phyloP scores from a whole-genome alignment of 2,888 invertebrate genomes.

The Zonitis immaculata region DNA sequence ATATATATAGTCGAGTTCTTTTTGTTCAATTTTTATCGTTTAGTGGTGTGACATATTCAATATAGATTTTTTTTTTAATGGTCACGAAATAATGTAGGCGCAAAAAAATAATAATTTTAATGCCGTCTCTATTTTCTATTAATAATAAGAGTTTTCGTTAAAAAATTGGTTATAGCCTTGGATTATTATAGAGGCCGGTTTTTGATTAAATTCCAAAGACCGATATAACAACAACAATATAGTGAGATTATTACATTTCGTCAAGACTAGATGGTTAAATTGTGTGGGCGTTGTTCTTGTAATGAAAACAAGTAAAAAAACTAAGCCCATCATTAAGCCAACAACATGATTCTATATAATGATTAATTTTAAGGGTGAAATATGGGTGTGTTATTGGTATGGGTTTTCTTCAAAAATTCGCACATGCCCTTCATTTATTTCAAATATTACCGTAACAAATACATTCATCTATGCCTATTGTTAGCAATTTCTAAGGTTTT shows the following conservation, averaged over 20 bases:
- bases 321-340: not conserved
- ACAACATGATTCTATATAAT: not conserved
- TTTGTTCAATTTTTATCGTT: slow-evolving; percentile 4
- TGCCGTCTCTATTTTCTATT: too few relatives aligned
- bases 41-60: not conserved
- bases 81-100: not conserved
- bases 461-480: slow-evolving; percentile 24
- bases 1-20: not conserved
- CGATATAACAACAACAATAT: too few relatives aligned
- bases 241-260: not conserved
- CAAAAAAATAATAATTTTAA: too few relatives aligned
- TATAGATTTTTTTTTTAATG: not conserved
- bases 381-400: not conserved
- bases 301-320: not conserved
- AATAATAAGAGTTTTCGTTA: too few relatives aligned
- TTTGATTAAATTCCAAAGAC: too few relatives aligned
- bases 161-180: too few relatives aligned
- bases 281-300: not conserved
- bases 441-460: slow-evolving; percentile 19
- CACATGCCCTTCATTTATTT: slow-evolving; percentile 28
- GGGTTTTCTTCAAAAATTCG: not conserved
- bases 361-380: not conserved
- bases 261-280: not conserved
- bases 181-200: too few relatives aligned
- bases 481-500: slow-evolving; percentile 23